phyloP scores from a whole-genome alignment of 64 coral and sea anemone genomes.

The Actinia equina region DNA sequence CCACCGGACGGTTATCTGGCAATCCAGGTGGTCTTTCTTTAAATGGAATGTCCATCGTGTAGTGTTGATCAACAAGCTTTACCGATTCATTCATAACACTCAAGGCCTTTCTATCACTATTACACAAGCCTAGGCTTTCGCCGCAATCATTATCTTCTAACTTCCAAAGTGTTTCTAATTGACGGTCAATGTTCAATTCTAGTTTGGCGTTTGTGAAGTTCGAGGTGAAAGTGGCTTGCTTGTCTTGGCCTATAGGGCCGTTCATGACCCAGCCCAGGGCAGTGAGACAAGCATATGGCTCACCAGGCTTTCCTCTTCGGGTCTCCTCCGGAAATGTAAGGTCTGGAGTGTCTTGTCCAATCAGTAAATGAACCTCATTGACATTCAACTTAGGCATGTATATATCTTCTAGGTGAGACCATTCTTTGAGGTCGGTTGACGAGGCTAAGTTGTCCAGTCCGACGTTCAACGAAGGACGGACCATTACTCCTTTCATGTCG shows the following conservation, averaged over 20 bases:
- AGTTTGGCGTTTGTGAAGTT: slow-evolving; percentile 17
- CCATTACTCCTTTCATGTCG: slow-evolving; percentile 41
- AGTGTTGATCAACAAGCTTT: slow-evolving; percentile 40
- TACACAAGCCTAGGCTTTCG: slow-evolving; percentile 34
- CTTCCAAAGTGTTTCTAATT: slow-evolving; percentile 48
- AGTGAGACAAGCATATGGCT: slow-evolving; percentile 43
- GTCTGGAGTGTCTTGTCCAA: slow-evolving; percentile 49
- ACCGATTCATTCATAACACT: slow-evolving; percentile 42
- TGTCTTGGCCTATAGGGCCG: slow-evolving; percentile 27
- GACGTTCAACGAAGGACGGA: slow-evolving; percentile 40
- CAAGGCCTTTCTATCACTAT: slow-evolving; percentile 28
- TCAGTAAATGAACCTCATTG: slow-evolving; percentile 30
- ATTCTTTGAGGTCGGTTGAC: slow-evolving; percentile 28
- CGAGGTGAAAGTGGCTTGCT: slow-evolving; percentile 8
- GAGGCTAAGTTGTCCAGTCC: slow-evolving; percentile 19
- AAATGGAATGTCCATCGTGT: slow-evolving; percentile 52
- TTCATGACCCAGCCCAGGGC: slow-evolving; percentile 36
- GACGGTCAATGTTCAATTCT: slow-evolving; percentile 26
- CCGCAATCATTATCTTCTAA: slow-evolving; percentile 27
- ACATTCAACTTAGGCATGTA: slow-evolving; percentile 1
- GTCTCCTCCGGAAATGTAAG: slow-evolving; percentile 31
- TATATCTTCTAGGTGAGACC: slow-evolving; percentile 41
- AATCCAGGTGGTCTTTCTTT: slow-evolving; percentile 47
- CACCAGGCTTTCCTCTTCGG: slow-evolving; percentile 22
- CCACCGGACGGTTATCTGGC: slow-evolving; percentile 46